Percentiles rank a stretch among this genome's conserved stretches.
Evolutionary conservation across 1,140 invertebrate species (phyloP).

Genomic region (Drosophila mayri): DNA sequence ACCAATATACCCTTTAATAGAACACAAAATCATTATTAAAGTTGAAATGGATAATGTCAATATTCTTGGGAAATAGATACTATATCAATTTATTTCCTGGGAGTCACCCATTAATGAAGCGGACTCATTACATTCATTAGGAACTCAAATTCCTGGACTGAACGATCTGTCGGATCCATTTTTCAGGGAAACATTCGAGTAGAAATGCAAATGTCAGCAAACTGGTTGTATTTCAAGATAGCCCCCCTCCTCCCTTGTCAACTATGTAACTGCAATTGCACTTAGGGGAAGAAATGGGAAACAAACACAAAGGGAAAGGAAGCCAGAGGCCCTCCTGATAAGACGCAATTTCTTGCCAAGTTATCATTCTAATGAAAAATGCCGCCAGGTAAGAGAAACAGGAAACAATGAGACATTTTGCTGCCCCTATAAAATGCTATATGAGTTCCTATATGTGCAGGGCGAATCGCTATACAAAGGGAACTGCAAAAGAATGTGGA

Average conservation of each 20-base stretch:
- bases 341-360: conserved; percentile 38
- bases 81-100: neutral
- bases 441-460: conserved; percentile 18
- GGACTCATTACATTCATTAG: conserved; percentile 7
- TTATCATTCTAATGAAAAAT: conserved; percentile 74
- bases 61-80: neutral
- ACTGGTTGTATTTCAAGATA: conserved; percentile 32
- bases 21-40: no score
- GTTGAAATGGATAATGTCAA: no score
- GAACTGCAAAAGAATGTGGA: conserved; percentile 45
- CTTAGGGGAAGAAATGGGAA: conserved; percentile 4
- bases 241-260: neutral
- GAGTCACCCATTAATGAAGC: neutral
- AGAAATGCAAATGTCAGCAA: conserved; percentile 29
- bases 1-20: no score
- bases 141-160: conserved; percentile 3
- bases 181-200: conserved; percentile 1
- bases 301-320: conserved; percentile 1
- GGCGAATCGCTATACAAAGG: conserved; percentile 38
- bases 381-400: conserved; percentile 55
- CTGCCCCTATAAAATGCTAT: conserved; percentile 16
- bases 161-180: conserved; percentile 12
- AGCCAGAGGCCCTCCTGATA: conserved; percentile 24
- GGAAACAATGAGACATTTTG: conserved; percentile 42
- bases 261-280: conserved; percentile 22